A percentile compares a stretch with the other conserved stretches of the same genome.
Conservation (phyloP, 2,888 invertebrate species). For the Chrysotoxum bicinctum region DNA sequence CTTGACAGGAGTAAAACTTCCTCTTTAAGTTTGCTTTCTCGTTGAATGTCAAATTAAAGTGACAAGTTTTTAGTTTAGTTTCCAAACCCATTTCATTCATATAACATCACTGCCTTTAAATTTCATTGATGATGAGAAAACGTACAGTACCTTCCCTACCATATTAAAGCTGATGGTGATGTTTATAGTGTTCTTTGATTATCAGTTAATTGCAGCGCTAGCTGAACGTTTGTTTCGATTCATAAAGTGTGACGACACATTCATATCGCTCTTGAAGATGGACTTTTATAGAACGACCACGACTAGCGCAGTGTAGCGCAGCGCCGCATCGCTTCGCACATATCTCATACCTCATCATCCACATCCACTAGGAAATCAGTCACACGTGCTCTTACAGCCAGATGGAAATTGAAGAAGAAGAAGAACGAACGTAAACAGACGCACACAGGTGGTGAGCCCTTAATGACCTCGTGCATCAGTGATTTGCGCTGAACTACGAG, state of each 20-base stretch:
- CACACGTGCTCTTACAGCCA: conserved; percentile 33
- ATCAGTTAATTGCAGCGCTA: conserved; percentile 69
- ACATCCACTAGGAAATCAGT: conserved; percentile 24
- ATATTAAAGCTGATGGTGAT: conserved; percentile 40
- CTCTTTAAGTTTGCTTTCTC: too few relatives aligned
- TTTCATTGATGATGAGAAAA: conserved; percentile 33
- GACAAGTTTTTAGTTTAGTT: neutral
- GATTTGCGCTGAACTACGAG: conserved; percentile 52
- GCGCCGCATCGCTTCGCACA: neutral
- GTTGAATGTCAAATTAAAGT: neutral
- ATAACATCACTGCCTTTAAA: conserved; percentile 15
- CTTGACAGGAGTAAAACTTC: too few relatives aligned
- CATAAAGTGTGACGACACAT: conserved; percentile 64
- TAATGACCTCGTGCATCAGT: conserved; percentile 72
- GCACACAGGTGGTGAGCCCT: conserved; percentile 59
- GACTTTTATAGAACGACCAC: conserved; percentile 12
- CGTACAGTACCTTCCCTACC: neutral
- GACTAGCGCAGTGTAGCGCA: neutral
- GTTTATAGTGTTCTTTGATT: conserved; percentile 69
- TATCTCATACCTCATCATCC: conserved; percentile 31
- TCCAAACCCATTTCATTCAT: neutral
- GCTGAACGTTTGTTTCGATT: conserved; percentile 63
- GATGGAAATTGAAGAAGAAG: conserved; percentile 8
- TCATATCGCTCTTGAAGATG: conserved; percentile 39
- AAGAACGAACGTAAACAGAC: conserved; percentile 22